Evolutionary conservation across 2,888 invertebrate genomes (phyloP).

Genomic region (Pantelozetes paolii): DNA sequence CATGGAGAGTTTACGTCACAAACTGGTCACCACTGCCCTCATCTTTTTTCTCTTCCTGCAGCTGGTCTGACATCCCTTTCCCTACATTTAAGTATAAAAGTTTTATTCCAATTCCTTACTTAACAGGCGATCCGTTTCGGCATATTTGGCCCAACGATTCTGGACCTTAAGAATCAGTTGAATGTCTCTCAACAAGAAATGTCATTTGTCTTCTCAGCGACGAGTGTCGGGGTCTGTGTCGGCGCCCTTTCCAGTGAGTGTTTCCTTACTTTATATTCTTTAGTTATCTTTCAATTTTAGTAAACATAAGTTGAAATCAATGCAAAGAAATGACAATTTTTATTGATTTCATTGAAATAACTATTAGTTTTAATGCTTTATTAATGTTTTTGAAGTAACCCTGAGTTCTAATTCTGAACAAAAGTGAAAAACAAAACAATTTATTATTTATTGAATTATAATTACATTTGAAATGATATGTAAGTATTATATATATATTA

Average conservation of each 20-base stretch:
- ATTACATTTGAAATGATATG: too few relatives aligned
- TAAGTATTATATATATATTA: too few relatives aligned
- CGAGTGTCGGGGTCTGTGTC: slow-evolving; percentile 32
- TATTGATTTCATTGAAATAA: too few relatives aligned
- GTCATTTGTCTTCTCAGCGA: slow-evolving; percentile 28
- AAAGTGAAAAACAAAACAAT: too few relatives aligned
- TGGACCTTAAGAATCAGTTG: slow-evolving; percentile 25
- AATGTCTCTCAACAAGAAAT: slow-evolving; percentile 30
- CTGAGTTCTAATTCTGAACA: too few relatives aligned
- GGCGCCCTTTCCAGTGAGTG: slow-evolving; percentile 34
- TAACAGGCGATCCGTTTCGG: slow-evolving; percentile 35
- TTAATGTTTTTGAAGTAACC: too few relatives aligned
- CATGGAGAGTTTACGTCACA: slow-evolving; percentile 35
- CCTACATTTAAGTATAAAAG: not conserved
- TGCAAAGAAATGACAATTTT: too few relatives aligned
- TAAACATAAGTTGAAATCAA: too few relatives aligned
- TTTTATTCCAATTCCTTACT: not conserved
- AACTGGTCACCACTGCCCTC: slow-evolving; percentile 35
- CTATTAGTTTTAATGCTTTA: too few relatives aligned
- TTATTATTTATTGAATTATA: too few relatives aligned
- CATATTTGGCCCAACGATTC: slow-evolving; percentile 38
- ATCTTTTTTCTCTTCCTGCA: slow-evolving; percentile 41
- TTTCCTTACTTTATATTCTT: too few relatives aligned
- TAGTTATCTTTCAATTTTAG: too few relatives aligned
- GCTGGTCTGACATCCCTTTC: slow-evolving; percentile 12